phyloP scores from a whole-genome alignment of 2,888 invertebrate species.

The Drosophila niveifrons region DNA sequence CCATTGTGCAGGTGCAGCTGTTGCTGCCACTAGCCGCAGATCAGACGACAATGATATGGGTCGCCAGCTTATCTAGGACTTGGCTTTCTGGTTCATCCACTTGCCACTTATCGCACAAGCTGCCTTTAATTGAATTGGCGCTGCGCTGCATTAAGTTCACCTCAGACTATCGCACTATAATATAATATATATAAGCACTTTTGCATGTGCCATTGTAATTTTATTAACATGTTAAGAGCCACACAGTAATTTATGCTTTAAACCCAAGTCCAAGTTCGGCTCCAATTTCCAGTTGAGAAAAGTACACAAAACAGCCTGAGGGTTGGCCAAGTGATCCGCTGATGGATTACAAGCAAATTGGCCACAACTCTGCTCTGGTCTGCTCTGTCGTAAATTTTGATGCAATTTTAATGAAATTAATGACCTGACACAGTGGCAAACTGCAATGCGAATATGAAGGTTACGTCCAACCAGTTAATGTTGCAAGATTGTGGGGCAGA shows the following conservation, averaged over 20 bases:
- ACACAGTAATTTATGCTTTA: constrained; percentile 69
- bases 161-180: constrained; percentile 11
- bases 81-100: constrained; percentile 33
- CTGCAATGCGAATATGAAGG: constrained; percentile 40
- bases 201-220: constrained; percentile 63
- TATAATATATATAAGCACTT: constrained; percentile 9
- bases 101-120: constrained; percentile 63
- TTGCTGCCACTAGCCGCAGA: constrained; percentile 56
- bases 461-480: constrained; percentile 23
- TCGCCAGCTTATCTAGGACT: constrained; percentile 29
- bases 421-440: constrained; percentile 56
- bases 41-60: constrained; percentile 52
- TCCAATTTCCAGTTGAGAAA: constrained; percentile 33
- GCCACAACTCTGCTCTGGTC: constrained; percentile 18
- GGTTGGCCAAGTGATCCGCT: constrained; percentile 54
- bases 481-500: constrained; percentile 32
- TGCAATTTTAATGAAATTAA: constrained; percentile 79
- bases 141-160: constrained; percentile 13
- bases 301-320: constrained; percentile 46
- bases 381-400: constrained; percentile 60
- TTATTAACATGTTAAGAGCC: constrained; percentile 77
- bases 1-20: constrained; percentile 39
- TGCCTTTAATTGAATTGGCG: constrained; percentile 72
- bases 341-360: constrained; percentile 77
- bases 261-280: constrained; percentile 5